Percentiles rank a stretch among this genome's conserved stretches.
These are phyloP conservation scores for Ancistrus triradiatus DNA, from an alignment of 2,113 vertebrate species.

Conservation along the genomic window DNA sequence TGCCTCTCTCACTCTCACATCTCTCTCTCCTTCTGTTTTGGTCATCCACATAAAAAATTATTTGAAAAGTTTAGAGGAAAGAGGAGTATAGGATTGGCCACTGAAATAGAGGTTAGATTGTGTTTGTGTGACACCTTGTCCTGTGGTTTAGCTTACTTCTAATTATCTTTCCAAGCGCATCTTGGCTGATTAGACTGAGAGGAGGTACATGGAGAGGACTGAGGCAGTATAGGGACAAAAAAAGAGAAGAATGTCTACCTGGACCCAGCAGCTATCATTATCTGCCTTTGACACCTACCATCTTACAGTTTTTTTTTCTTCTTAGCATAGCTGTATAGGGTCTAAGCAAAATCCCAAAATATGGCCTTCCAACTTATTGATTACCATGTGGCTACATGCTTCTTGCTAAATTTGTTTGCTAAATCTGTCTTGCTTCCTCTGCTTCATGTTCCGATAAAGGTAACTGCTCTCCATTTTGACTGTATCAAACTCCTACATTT, in stretches of 20 bases:
- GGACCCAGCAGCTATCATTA: slow-evolving; percentile 75
- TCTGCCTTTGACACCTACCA: slow-evolving; percentile 67
- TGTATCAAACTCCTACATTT: no score
- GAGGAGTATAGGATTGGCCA: slow-evolving; percentile 23
- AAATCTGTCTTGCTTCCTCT: no score
- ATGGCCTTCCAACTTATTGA: no score
- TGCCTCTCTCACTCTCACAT: slow-evolving; percentile 31
- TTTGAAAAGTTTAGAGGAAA: slow-evolving; percentile 70
- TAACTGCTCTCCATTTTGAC: no score
- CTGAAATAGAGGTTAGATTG: slow-evolving; percentile 51
- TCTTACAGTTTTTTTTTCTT: no score
- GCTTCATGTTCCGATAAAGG: no score
- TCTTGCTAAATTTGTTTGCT: no score
- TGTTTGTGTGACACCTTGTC: slow-evolving; percentile 48
- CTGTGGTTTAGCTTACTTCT: slow-evolving; percentile 73
- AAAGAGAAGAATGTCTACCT: slow-evolving; percentile 59
- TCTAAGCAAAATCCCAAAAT: no score
- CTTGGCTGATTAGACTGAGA: slow-evolving; percentile 58
- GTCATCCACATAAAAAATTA: slow-evolving; percentile 34
- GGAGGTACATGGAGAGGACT: slow-evolving; percentile 30
- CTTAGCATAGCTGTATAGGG: no score
- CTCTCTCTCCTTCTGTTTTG: slow-evolving; percentile 18
- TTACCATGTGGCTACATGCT: no score
- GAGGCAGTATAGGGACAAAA: slow-evolving; percentile 40
- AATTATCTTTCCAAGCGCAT: slow-evolving; percentile 74